phyloP scores from a whole-genome alignment of 2,888 invertebrate species.

The Acronicta psi region DNA sequence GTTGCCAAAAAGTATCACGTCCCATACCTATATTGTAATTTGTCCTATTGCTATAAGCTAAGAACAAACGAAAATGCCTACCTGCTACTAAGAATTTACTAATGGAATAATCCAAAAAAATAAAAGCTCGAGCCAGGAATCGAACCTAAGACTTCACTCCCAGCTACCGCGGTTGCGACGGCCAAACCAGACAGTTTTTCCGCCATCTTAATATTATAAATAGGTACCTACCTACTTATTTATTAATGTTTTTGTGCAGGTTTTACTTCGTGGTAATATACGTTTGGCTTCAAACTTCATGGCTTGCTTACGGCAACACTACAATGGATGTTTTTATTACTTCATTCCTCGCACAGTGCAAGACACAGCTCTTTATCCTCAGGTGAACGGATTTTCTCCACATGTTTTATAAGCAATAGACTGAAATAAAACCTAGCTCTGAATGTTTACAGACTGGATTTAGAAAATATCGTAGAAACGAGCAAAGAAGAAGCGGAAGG shows the following conservation, averaged over 20 bases:
- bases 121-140: too few relatives aligned
- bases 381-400: constrained; percentile 61
- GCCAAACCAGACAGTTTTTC: too few relatives aligned
- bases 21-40: too few relatives aligned
- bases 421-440: constrained; percentile 14
- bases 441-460: constrained; percentile 57
- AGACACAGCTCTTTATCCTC: constrained; percentile 72
- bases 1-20: too few relatives aligned
- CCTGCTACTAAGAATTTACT: too few relatives aligned
- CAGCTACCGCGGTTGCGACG: too few relatives aligned
- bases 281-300: constrained; percentile 69
- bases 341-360: constrained; percentile 68
- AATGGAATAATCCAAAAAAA: too few relatives aligned
- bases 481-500: constrained; percentile 54
- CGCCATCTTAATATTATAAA: too few relatives aligned
- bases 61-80: too few relatives aligned
- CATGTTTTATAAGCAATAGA: constrained; percentile 19
- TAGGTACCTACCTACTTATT: too few relatives aligned
- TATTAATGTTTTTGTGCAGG: constrained; percentile 28
- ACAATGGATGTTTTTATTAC: constrained; percentile 70
- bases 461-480: constrained; percentile 59
- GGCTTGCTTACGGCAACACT: constrained; percentile 70
- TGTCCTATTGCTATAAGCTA: too few relatives aligned
- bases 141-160: too few relatives aligned
- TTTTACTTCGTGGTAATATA: constrained; percentile 67